phyloP scores from a whole-genome alignment of 2,888 invertebrate genomes.

The Loripinus fragilis region DNA sequence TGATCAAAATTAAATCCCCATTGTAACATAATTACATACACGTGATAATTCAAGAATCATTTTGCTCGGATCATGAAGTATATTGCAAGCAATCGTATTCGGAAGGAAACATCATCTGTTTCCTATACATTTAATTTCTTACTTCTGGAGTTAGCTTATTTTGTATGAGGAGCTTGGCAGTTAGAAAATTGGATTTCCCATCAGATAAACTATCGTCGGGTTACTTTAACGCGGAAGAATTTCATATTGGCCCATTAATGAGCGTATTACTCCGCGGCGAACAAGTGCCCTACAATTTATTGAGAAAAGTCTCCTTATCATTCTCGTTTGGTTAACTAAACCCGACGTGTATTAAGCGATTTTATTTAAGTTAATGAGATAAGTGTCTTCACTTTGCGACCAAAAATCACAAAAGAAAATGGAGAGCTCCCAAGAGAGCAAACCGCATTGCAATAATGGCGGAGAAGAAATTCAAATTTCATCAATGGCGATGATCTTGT shows the following conservation, averaged over 20 bases:
- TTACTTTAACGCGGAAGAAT: constrained; percentile 48
- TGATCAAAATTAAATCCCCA: too few relatives aligned
- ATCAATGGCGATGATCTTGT: constrained; percentile 40
- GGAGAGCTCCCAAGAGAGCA: constrained; percentile 45
- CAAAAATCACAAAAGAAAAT: constrained; percentile 57
- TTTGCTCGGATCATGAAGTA: constrained; percentile 41
- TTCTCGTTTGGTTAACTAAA: constrained; percentile 55
- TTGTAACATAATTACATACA: too few relatives aligned
- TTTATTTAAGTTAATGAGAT: constrained; percentile 59
- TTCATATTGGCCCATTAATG: constrained; percentile 50
- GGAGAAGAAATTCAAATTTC: constrained; percentile 43
- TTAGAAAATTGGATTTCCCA: constrained; percentile 79
- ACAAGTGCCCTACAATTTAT: constrained; percentile 41
- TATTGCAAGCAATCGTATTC: constrained; percentile 62
- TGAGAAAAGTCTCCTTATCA: constrained; percentile 49
- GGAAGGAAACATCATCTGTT: constrained; percentile 67
- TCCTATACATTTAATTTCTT: constrained; percentile 72
- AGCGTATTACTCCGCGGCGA: constrained; percentile 58
- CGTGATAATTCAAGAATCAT: constrained; percentile 42
- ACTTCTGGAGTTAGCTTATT: constrained; percentile 65
- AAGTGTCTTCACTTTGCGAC: constrained; percentile 48
- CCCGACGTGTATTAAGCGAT: constrained; percentile 51
- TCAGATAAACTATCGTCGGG: constrained; percentile 51
- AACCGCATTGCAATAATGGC: constrained; percentile 44
- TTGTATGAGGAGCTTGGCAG: constrained; percentile 70